Base-by-base conservation (phyloP, 2,888 invertebrate genomes). In the Euplagia quadripunctaria region DNA sequence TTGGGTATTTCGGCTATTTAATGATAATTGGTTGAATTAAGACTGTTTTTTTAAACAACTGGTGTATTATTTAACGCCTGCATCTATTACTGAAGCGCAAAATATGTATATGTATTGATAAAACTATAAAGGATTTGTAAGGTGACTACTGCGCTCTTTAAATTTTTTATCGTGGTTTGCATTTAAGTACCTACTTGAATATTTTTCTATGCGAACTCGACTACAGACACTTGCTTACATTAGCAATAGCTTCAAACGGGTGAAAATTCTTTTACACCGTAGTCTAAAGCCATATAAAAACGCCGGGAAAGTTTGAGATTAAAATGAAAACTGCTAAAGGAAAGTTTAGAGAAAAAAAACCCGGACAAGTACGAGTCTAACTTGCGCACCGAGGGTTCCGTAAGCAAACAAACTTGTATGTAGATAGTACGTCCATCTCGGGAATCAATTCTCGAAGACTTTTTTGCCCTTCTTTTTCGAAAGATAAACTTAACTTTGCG, bases 1-100 rank as follows among this genome's bases (percentile, higher is more conserved):
- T 81, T 76, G 58, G 31, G 31, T 73, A 61, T 69, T 46, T 69
- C 49, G 9, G 49, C 49, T 64, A 66, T 66, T 46, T 8, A 20
- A 58, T 49, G 49, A 11, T 11, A 43, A 17, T 31, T 42, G 14
- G 46, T 41, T 49, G 16, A 64, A 16, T 64, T 41, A 46, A 63
- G 14, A 46, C 43, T 46, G 8, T 14, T 61, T 4, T 31, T 61
- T 61, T 7, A 14, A 51, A 61, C 11, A 2, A 46, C n/a, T n/a
- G n/a, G 46, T 8, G 9, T n/a, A 1, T 7, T 17, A 52, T 14
- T 20, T 58, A 7, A 58, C 20, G 9, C 31, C 6, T 31, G 31
- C 12, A 14, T 20, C 4, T 20, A 58, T 11, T 20, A 58, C 20
- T 55, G 4, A n/a, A 52, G 52, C 14, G 0, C n/a, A 58, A 11